Evolutionary conservation across 2,888 invertebrate species (phyloP).

Genomic region (Hemistola chrysoprasaria): DNA sequence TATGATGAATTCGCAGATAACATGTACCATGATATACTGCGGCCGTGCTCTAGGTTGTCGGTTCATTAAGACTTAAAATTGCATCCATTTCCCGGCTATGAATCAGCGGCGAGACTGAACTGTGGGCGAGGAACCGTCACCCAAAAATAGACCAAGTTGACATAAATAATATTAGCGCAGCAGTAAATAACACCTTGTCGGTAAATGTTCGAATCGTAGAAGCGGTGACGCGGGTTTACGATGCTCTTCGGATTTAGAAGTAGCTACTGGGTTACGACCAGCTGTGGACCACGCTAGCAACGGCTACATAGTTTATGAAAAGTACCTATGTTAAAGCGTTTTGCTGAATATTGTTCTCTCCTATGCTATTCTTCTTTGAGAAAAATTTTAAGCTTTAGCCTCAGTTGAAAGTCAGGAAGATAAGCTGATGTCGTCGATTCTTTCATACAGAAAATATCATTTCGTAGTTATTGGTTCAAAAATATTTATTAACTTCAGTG

Average conservation of each 20-base stretch:
- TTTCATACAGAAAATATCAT: no score
- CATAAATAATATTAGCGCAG: constrained; percentile 70
- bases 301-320: no score
- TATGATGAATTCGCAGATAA: constrained; percentile 30
- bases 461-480: no score
- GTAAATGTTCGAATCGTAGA: background rate
- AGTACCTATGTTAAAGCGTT: no score
- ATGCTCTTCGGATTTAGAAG: constrained; percentile 6
- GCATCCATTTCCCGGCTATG: constrained; percentile 62
- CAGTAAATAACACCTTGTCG: background rate
- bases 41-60: constrained; percentile 21
- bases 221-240: constrained; percentile 28
- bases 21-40: constrained; percentile 23
- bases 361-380: no score
- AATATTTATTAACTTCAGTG: no score
- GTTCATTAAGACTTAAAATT: constrained; percentile 51
- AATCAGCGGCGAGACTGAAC: constrained; percentile 45
- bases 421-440: no score
- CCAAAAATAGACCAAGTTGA: constrained; percentile 74
- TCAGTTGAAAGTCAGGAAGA: no score
- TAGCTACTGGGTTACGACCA: background rate
- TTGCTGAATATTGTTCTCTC: no score
- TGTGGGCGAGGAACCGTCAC: constrained; percentile 30
- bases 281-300: no score
- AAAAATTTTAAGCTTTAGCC: no score